Base-by-base conservation (phyloP, 2,888 invertebrate species). In the Patella pellucida region DNA sequence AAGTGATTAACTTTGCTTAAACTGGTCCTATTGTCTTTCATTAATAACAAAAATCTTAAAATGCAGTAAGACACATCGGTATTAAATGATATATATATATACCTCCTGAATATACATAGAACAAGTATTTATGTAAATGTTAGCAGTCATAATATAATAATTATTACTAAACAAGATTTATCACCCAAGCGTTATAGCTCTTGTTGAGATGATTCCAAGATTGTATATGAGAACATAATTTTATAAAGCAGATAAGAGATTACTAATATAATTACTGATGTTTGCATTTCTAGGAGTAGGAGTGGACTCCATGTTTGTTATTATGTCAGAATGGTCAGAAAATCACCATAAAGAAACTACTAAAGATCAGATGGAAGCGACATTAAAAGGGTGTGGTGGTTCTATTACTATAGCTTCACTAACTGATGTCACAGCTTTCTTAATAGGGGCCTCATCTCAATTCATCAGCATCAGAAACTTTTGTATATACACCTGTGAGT, bases 341-440 rank as follows among this genome's bases (percentile, higher is more conserved):
- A 74, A 81, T 15, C 75, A 62, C 4, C 70, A 68, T 69, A 23
- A 62, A 62, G 23, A 7, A 23, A 62, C 54, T 11, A 76, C 79
- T 3, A 79, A 79, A 14, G 72, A 79, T 52, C 74, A 83, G n/a
- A 73, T 85, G 51, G 81, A 75, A 11, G 69, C 76, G 9, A 81
- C 76, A 16, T 81, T 85, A 78, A 76, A 75, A 52, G 79, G 74
- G 9, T 79, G 80, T 52, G 84, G 83, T 14, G 78, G 83, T 1
- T 78, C 83, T 16, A 83, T 85, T 19, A 83, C 82, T 12, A 83
- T 85, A 51, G 83, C 85, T 1, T 81, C 83, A 16, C 69, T 85
- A 1, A 85, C 84, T 11, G 81, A 83, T 50, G 23, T 83, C 23
- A 62, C 84, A 14, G 82, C 84, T n/a, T 84, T 85, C 31, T 74